Percentiles rank a stretch among this genome's conserved stretches.
These are phyloP conservation scores for Hydrolagus affinis DNA, from an alignment of 2,113 vertebrate genomes.

Conservation along the genomic window DNA sequence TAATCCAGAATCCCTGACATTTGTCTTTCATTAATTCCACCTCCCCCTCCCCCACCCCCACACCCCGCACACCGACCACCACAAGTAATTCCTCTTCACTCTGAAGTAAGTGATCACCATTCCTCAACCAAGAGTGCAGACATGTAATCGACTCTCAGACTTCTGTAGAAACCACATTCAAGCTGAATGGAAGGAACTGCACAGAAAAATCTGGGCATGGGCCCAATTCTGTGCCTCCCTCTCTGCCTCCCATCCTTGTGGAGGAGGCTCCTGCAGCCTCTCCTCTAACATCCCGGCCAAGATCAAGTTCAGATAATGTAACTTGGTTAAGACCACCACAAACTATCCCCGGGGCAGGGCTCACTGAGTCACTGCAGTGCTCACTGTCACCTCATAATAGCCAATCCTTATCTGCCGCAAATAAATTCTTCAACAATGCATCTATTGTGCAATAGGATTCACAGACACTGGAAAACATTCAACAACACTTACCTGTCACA, in stretches of 20 bases:
- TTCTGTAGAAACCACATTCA: neutral
- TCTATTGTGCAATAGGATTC: too few relatives aligned
- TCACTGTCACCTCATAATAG: neutral
- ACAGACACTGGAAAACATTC: neutral
- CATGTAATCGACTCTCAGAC: neutral
- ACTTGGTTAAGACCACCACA: neutral
- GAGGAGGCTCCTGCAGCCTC: neutral
- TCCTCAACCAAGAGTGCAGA: neutral
- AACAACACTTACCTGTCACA: slow-evolving; percentile 82
- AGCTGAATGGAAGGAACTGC: neutral
- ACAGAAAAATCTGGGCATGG: neutral
- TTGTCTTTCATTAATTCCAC: neutral
- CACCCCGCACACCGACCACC: too few relatives aligned
- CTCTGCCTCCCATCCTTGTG: neutral
- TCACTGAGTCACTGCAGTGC: too few relatives aligned
- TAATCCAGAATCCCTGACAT: neutral
- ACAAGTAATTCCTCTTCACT: too few relatives aligned
- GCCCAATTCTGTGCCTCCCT: neutral
- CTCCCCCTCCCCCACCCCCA: neutral
- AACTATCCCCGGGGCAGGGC: too few relatives aligned
- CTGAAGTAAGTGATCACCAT: neutral
- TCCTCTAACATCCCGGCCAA: neutral
- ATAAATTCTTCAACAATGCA: too few relatives aligned
- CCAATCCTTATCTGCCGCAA: neutral
- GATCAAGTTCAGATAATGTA: neutral